Evolutionary conservation across 2,888 invertebrate species (phyloP).

Genomic region (Anthoptus insignis): DNA sequence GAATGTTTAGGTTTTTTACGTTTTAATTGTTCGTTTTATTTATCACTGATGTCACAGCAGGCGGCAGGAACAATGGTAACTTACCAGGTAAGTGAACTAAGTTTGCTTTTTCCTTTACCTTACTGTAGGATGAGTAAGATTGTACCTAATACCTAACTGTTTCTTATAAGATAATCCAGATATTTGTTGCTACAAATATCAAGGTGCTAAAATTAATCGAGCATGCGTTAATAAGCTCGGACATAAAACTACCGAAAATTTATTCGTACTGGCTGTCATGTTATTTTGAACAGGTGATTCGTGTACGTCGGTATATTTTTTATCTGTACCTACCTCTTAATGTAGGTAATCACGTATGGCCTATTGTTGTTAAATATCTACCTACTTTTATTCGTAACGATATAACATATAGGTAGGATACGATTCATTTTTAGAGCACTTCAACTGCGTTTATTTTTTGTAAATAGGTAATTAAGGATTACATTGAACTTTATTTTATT

Average conservation of each 20-base stretch:
- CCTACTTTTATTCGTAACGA: no score
- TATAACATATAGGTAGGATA: no score
- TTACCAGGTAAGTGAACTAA: slow-evolving; percentile 70
- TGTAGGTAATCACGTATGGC: neutral
- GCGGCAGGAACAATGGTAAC: slow-evolving; percentile 82
- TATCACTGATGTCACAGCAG: slow-evolving; percentile 76
- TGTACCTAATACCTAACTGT: no score
- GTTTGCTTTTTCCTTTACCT: slow-evolving; percentile 35
- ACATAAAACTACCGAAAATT: slow-evolving; percentile 6
- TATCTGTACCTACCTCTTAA: neutral
- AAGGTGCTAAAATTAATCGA: slow-evolving; percentile 13
- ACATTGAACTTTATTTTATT: no score
- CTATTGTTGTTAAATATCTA: neutral
- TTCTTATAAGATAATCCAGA: slow-evolving; percentile 16
- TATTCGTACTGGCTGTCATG: neutral
- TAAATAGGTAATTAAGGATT: no score
- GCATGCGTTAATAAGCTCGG: slow-evolving; percentile 8
- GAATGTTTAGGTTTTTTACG: slow-evolving; percentile 62
- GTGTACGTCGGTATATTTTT: neutral
- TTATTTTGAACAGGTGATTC: slow-evolving; percentile 2
- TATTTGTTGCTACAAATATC: neutral
- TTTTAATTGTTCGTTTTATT: slow-evolving; percentile 59
- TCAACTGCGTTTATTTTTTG: no score
- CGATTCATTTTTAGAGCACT: no score
- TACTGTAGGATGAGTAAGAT: neutral